phyloP scores from a whole-genome alignment of 2,888 invertebrate genomes.

The Thyatira batis region DNA sequence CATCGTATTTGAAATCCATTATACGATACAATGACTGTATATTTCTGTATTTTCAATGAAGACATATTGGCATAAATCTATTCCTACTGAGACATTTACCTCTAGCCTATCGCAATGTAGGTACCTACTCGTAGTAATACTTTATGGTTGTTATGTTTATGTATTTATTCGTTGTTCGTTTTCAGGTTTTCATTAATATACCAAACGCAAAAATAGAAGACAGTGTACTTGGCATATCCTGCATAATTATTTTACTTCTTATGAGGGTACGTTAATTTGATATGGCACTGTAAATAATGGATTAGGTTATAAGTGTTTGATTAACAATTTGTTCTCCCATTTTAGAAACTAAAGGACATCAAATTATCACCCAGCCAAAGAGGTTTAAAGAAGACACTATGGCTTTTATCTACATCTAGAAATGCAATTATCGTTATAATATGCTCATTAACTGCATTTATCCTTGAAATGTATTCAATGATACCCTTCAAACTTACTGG shows the following conservation, averaged over 20 bases:
- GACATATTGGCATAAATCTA: too few relatives aligned
- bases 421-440: constrained; percentile 92
- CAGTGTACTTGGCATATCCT: constrained; percentile 86
- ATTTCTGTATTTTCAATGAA: too few relatives aligned
- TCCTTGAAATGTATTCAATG: constrained; percentile 69
- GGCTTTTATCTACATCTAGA: constrained; percentile 90
- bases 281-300: neutral
- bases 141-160: neutral
- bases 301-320: neutral
- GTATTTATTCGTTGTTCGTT: constrained; percentile 15
- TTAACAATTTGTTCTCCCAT: neutral
- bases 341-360: constrained; percentile 88
- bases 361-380: constrained; percentile 69
- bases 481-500: constrained; percentile 90
- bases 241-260: constrained; percentile 87
- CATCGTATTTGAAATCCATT: too few relatives aligned
- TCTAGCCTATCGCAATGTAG: neutral
- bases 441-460: constrained; percentile 87
- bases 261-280: constrained; percentile 85
- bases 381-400: constrained; percentile 82
- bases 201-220: constrained; percentile 87
- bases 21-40: too few relatives aligned
- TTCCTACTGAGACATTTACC: too few relatives aligned
- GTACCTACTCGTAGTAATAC: neutral
- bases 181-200: constrained; percentile 85